Evolutionary conservation across 1,140 invertebrate genomes (phyloP), one percentile per base, ranked within the genome.

Genomic region (Drosophila truncata): DNA sequence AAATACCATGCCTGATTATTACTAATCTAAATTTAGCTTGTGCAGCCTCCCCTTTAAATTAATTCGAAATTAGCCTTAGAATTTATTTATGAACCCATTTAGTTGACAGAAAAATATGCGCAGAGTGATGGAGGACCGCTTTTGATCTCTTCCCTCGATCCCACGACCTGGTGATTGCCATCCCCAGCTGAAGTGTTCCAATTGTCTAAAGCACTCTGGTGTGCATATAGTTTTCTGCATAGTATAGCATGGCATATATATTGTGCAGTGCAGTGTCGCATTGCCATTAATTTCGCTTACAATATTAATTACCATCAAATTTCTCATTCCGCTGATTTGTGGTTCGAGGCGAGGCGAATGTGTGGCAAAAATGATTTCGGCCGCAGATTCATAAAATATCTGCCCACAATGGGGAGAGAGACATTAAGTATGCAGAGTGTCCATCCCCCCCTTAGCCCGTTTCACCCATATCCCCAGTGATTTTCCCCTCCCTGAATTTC

Each of bases 271-370:
- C 42, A 69, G 74, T 78, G 74, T 77, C 74, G 73, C 74, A 78
- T 78, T 67, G 74, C 74, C 74, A 78, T 78, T 78, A 78, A 78
- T 78, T 78, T 78, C 74, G 74, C 84, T 88, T 88, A 80, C 84
- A 86, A 86, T 88, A 88, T 88, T 88, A 88, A 88, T 88, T 88
- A 90, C 84, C 85, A 84, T 80, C 80, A 84, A 88, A 88, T 88
- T 84, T 88, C 80, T 88, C 84, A 84, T 88, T 61, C 84, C 81
- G 85, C 69, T 88, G 85, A 88, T 88, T 88, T 88, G 84, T 88
- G 85, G 84, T 59, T 55, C 67, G 55, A 50, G 54, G 52, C 69
- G 63, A 63, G 64, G 72, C 69, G 66, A 84, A 80, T 87, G 84
- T 78, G 83, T 87, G 77, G 82, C 83, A 80, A 69, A 77, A 87